Conservation (phyloP, 2,888 invertebrate species). For the Papilio protenor region DNA sequence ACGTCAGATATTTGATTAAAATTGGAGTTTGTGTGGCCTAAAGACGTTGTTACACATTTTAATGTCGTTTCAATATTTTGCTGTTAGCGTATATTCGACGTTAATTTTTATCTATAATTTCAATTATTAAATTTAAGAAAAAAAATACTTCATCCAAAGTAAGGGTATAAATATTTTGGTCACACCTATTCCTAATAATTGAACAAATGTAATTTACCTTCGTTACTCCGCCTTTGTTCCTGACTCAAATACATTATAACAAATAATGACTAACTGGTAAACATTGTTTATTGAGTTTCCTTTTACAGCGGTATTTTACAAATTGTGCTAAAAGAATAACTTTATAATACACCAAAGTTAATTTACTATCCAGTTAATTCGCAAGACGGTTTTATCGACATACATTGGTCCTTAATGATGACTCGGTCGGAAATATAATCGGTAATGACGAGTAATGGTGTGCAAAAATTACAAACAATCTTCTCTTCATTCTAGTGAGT, state of each 20-base stretch:
- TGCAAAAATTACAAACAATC: neutral
- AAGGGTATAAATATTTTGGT: neutral
- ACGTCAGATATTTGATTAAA: too few species aligned
- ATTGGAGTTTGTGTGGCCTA: too few species aligned
- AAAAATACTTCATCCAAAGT: neutral
- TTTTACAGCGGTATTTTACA: neutral
- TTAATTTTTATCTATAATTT: too few species aligned
- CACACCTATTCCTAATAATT: constrained; percentile 9
- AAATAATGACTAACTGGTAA: constrained; percentile 7
- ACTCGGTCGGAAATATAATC: neutral
- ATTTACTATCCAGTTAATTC: neutral
- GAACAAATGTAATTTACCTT: constrained; percentile 5
- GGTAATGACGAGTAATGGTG: neutral
- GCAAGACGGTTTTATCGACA: neutral
- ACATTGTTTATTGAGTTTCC: constrained; percentile 10
- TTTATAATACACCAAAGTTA: neutral
- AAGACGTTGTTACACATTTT: too few species aligned
- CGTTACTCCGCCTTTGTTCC: neutral
- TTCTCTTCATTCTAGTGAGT: neutral
- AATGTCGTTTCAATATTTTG: too few species aligned
- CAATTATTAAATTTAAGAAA: too few species aligned
- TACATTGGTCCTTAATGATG: neutral
- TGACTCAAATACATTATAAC: constrained; percentile 16
- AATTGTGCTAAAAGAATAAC: neutral
- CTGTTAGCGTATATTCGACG: too few species aligned